Evolutionary conservation across 2,888 invertebrate genomes (phyloP), one percentile per base, ranked within the genome.

Genomic region (Himalopsyche kuldschensis): DNA sequence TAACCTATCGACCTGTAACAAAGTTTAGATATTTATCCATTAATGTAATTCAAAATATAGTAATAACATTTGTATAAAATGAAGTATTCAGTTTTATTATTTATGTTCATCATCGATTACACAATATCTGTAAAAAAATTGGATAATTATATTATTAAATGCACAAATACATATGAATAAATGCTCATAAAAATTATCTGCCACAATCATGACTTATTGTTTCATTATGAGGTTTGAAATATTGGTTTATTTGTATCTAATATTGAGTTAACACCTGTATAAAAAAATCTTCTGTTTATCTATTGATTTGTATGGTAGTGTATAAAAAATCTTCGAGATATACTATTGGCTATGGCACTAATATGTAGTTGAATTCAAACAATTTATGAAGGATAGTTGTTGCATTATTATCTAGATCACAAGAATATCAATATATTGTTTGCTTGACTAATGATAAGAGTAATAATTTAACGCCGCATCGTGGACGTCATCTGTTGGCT

Each of bases 261-360:
- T 82, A 81, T 83, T 35, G 46, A 80, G 69, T 82, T 83, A 83
- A 85, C 82, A 83, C 85, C 82, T 86, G 87, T 87, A 87, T 86
- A 87, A 85, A 85, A 84, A 80, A 85, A 87, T 85, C 85, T 83
- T 86, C 83, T 84, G 47, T 82, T 84, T 85, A 84, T 79, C 82
- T 84, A 81, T 85, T 81, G 79, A 84, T 76, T 82, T 84, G 80
- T 83, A 83, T 82, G 84, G 85, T 85, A 79, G 78, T 85, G 85
- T 85, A 86, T 85, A 86, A 86, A 85, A 82, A 84, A 75, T 84
- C 79, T 85, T 46, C 81, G 79, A 82, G 78, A 80, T 82, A 69
- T 82, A 86, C 24, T 47, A 82, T 85, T n/a, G 27, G 76, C 85
- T 86, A 86, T 86, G 86, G 86, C 86, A 86, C 86, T 85, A 84